Evolutionary conservation across 1,140 invertebrate genomes (phyloP).

Genomic region (Conus ventricosus): DNA sequence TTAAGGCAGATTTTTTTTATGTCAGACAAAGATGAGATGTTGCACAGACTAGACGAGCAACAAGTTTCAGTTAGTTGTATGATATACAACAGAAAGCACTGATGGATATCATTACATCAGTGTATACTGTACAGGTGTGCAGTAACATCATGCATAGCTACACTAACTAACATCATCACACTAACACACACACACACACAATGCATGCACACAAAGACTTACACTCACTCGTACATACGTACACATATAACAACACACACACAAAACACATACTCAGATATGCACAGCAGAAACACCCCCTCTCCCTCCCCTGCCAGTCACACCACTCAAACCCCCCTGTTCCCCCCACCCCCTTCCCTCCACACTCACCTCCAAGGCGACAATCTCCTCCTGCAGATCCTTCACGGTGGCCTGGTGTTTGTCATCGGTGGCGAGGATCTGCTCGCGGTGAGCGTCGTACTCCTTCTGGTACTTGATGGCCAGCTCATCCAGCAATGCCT

Average conservation of each 20-base stretch:
- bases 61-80: no score
- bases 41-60: no score
- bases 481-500: conserved; percentile 75
- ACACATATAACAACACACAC: not conserved
- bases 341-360: no score
- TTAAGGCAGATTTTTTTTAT: no score
- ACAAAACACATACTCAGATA: not conserved
- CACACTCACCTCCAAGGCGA: conserved; percentile 34
- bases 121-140: no score
- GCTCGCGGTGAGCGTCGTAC: conserved; percentile 69
- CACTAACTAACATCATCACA: not conserved
- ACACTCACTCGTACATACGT: not conserved
- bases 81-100: no score
- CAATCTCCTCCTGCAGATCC: conserved; percentile 53
- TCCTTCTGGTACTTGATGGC: conserved; percentile 75
- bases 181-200: not conserved
- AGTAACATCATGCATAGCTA: no score
- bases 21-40: no score
- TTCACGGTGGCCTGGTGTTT: conserved; percentile 58
- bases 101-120: no score
- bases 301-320: not conserved
- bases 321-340: not conserved
- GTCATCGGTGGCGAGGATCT: conserved; percentile 58
- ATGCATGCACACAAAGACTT: not conserved
- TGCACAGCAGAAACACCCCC: not conserved